Conservation (phyloP, 2,113 vertebrate species). For the Salvelinus alpinus region DNA sequence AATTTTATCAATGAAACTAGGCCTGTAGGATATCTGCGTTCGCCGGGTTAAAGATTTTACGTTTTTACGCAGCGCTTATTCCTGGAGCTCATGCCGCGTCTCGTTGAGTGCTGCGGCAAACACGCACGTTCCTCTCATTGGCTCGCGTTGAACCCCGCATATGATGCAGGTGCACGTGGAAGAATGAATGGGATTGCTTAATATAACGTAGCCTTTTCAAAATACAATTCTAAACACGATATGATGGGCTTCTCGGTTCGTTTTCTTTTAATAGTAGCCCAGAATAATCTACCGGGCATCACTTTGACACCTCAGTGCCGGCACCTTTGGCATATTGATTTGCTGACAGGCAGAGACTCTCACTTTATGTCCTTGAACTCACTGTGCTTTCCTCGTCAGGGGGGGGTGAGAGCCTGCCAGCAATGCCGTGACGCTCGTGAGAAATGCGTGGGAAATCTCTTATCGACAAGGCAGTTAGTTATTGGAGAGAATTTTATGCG, state of each 20-base stretch:
- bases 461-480: conserved; percentile 27
- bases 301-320: neutral
- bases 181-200: neutral
- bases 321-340: neutral
- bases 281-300: neutral
- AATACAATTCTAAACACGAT: neutral
- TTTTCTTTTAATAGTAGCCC: neutral
- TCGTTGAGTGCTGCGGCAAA: conserved; percentile 32
- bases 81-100: neutral
- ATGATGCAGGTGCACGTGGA: conserved; percentile 50
- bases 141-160: conserved; percentile 8
- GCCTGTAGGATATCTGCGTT: neutral
- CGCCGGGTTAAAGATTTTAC: neutral
- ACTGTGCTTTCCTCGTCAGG: neutral
- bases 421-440: conserved; percentile 5
- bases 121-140: conserved; percentile 25
- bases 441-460: conserved; percentile 9
- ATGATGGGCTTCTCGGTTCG: neutral
- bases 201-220: neutral
- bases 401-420: neutral
- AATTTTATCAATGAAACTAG: neutral
- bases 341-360: neutral
- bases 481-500: neutral
- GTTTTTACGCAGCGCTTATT: conserved; percentile 22
- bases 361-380: conserved; percentile 7